These are phyloP conservation scores for Sialia sialis DNA, from an alignment of 2,113 vertebrate genomes.

Conservation along the genomic window DNA sequence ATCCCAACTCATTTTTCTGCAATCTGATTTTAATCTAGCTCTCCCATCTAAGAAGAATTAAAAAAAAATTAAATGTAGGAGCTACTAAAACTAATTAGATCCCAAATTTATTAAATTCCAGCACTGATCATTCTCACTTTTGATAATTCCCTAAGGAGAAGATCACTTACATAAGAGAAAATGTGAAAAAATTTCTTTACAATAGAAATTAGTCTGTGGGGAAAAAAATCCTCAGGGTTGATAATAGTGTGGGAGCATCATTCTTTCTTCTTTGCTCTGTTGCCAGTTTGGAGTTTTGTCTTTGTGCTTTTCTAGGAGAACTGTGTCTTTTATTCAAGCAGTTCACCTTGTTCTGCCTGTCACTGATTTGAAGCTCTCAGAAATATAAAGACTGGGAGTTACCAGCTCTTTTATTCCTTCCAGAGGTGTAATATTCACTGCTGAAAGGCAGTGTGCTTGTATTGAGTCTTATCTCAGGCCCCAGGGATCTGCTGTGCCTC, in stretches of 20 bases:
- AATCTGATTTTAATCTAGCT: background rate
- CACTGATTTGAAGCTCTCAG: background rate
- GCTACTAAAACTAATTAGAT: background rate
- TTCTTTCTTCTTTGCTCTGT: background rate
- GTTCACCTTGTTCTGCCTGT: background rate
- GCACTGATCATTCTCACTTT: background rate
- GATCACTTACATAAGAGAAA: background rate
- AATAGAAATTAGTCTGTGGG: background rate
- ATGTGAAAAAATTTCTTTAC: background rate
- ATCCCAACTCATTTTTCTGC: background rate
- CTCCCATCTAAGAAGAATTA: background rate
- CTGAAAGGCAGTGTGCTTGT: background rate
- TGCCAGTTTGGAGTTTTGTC: background rate
- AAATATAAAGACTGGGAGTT: background rate
- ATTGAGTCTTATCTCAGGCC: background rate
- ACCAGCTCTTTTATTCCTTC: background rate
- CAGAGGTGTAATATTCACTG: background rate
- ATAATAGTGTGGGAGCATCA: background rate
- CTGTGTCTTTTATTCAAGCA: background rate
- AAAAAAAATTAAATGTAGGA: background rate
- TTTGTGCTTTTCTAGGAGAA: background rate
- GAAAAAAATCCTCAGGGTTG: background rate
- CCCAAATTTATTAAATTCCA: background rate
- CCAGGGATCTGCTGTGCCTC: background rate
- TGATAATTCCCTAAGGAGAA: background rate